Evolutionary conservation across 1,140 invertebrate species (phyloP).

Genomic region (Argopecten irradians): DNA sequence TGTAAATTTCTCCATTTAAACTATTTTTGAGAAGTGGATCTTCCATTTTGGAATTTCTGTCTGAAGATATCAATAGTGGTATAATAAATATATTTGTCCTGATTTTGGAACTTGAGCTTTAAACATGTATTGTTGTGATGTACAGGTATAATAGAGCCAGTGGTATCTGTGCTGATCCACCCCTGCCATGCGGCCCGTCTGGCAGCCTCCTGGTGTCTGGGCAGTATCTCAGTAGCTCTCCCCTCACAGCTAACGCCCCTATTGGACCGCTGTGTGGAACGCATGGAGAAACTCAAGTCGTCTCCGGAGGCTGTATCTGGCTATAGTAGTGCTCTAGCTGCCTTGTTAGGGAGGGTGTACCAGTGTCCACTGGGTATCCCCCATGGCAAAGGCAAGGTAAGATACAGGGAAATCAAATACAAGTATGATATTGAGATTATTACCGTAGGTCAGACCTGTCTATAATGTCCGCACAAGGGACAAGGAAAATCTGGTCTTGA

Average conservation of each 20-base stretch:
- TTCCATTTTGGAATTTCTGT: too few species aligned
- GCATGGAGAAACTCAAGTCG: slow-evolving; percentile 83
- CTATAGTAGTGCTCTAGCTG: slow-evolving; percentile 95
- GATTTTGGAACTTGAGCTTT: too few species aligned
- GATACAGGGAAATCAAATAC: too few species aligned
- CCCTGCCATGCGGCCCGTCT: slow-evolving; percentile 93
- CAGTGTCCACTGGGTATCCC: slow-evolving; percentile 96
- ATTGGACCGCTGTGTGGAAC: slow-evolving; percentile 84
- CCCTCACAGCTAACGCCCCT: slow-evolving; percentile 95
- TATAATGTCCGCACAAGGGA: too few species aligned
- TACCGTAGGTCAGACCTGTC: too few species aligned
- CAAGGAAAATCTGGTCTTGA: too few species aligned
- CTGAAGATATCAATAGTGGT: too few species aligned
- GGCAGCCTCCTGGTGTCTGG: slow-evolving; percentile 95
- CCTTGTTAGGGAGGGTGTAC: slow-evolving; percentile 93
- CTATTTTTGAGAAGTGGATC: too few species aligned
- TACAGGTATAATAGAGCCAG: slow-evolving; percentile 81
- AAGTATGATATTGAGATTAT: too few species aligned
- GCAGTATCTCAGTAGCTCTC: slow-evolving; percentile 93
- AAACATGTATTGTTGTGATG: slow-evolving; percentile 48
- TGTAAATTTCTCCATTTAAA: too few species aligned
- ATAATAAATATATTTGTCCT: not conserved
- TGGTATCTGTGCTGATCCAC: slow-evolving; percentile 91
- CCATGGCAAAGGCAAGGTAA: slow-evolving; percentile 93
- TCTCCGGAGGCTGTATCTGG: slow-evolving; percentile 95